A percentile compares a stretch with the other conserved stretches of the same genome.
Evolutionary conservation across 2,888 invertebrate genomes (phyloP).

Genomic region (Hydropsyche betteni): DNA sequence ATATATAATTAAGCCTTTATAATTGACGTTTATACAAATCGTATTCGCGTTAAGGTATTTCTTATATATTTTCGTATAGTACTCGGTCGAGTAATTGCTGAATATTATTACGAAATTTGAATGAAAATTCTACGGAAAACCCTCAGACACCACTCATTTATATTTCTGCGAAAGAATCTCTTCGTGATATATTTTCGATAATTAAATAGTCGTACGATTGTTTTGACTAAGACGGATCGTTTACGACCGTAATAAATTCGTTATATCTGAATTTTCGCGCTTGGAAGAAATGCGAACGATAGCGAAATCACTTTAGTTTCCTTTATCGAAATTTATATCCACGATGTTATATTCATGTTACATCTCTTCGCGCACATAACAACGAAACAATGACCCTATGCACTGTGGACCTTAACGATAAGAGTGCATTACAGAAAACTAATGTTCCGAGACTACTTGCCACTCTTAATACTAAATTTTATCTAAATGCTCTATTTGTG

Average conservation of each 20-base stretch:
- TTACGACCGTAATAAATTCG: background rate
- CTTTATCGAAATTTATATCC: too few relatives aligned
- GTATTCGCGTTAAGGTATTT: background rate
- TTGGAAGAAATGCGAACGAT: too few relatives aligned
- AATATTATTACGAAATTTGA: background rate
- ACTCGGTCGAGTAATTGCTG: background rate
- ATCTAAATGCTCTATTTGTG: too few relatives aligned
- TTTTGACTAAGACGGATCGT: conserved; percentile 27
- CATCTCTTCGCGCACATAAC: too few relatives aligned
- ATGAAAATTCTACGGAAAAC: background rate
- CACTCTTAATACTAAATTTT: too few relatives aligned
- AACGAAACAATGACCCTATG: too few relatives aligned
- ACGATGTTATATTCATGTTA: too few relatives aligned
- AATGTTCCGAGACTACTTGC: too few relatives aligned
- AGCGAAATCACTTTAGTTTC: too few relatives aligned
- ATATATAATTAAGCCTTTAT: background rate
- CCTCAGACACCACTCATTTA: background rate
- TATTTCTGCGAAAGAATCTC: conserved; percentile 1
- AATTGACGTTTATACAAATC: background rate
- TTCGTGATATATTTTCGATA: conserved; percentile 11
- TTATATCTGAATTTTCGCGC: background rate
- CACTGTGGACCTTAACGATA: too few relatives aligned
- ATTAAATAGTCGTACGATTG: conserved; percentile 21
- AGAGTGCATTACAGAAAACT: too few relatives aligned
- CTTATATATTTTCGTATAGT: background rate